A percentile compares a stretch with the other conserved stretches of the same genome.
Evolutionary conservation across 2,797 vertebrate species (phyloP).

Genomic region (Cossypha caffra): DNA sequence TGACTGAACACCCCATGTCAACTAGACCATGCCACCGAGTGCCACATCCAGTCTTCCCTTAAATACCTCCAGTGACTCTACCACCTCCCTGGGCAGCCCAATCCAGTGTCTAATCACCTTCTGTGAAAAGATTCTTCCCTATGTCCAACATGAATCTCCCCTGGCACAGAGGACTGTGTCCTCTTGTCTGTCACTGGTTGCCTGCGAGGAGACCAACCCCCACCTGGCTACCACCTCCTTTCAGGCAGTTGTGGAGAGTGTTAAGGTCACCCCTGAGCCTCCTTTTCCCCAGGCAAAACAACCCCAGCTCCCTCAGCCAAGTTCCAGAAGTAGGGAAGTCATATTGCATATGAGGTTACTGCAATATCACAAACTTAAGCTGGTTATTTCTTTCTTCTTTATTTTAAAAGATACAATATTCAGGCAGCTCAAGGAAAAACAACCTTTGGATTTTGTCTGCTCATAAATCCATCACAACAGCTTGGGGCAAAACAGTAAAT

Average conservation of each 20-base stretch:
- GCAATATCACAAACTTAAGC: constrained; percentile 13
- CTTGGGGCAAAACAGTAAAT: constrained; percentile 53
- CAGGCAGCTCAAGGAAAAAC: constrained; percentile 57
- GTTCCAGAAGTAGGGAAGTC: not conserved
- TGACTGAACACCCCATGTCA: not conserved
- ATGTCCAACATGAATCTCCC: not conserved
- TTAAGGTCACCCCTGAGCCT: not conserved
- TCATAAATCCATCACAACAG: constrained; percentile 53
- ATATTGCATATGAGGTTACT: not conserved
- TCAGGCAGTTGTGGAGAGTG: not conserved
- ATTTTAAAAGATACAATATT: constrained; percentile 53
- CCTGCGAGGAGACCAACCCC: not conserved
- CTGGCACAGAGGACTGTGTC: not conserved
- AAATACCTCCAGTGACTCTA: not conserved
- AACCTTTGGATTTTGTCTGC: constrained; percentile 42
- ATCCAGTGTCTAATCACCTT: not conserved
- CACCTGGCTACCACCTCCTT: not conserved
- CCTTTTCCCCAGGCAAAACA: not conserved
- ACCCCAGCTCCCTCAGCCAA: not conserved
- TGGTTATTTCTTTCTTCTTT: constrained; percentile 21
- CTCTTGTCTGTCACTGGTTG: not conserved
- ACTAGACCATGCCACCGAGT: not conserved
- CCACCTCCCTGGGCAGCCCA: not conserved
- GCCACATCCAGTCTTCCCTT: not conserved
- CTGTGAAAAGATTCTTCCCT: not conserved